Conservation (phyloP, 37 sponge, comb jelly and placozoan genomes). For the Petrosia ficiformis region DNA sequence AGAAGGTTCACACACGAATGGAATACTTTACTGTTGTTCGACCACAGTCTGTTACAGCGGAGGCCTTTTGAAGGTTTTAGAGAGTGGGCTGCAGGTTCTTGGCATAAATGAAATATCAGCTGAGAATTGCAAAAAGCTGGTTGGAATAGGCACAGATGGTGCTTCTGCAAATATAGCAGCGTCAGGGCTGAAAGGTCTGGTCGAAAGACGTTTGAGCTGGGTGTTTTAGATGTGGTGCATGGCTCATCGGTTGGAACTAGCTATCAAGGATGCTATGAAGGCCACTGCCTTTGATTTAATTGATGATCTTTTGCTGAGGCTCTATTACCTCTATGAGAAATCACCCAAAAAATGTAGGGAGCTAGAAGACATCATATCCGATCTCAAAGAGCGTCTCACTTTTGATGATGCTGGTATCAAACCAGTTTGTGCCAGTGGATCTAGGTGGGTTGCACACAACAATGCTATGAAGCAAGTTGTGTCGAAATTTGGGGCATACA, state of each 20-base stretch:
- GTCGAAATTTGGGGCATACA: slow-evolving; percentile 64
- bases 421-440: slow-evolving; percentile 24
- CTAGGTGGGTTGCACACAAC: slow-evolving; percentile 28
- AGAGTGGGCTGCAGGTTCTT: slow-evolving; percentile 20
- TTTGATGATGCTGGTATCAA: slow-evolving; percentile 32
- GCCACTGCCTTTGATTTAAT: slow-evolving; percentile 57
- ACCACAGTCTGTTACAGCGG: slow-evolving; percentile 30
- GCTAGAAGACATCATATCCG: slow-evolving; percentile 46
- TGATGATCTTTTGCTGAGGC: slow-evolving; percentile 57
- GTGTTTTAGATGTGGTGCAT: slow-evolving; percentile 83
- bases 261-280: slow-evolving; percentile 64
- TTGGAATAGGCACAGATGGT: slow-evolving; percentile 66
- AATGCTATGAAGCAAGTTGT: slow-evolving; percentile 47
- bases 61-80: slow-evolving; percentile 34
- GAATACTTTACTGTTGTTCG: slow-evolving; percentile 18
- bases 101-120: slow-evolving; percentile 30
- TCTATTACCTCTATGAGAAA: slow-evolving; percentile 67
- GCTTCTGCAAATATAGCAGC: slow-evolving; percentile 52
- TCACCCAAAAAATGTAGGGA: slow-evolving; percentile 60
- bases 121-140: slow-evolving; percentile 38
- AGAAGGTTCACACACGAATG: slow-evolving; percentile 49
- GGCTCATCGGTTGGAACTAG: slow-evolving; percentile 59
- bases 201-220: slow-evolving; percentile 53
- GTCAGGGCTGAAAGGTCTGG: slow-evolving; percentile 57
- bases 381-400: slow-evolving; percentile 36